Evolutionary conservation across 1,140 invertebrate species (phyloP).

Genomic region (Halesus radiatus): DNA sequence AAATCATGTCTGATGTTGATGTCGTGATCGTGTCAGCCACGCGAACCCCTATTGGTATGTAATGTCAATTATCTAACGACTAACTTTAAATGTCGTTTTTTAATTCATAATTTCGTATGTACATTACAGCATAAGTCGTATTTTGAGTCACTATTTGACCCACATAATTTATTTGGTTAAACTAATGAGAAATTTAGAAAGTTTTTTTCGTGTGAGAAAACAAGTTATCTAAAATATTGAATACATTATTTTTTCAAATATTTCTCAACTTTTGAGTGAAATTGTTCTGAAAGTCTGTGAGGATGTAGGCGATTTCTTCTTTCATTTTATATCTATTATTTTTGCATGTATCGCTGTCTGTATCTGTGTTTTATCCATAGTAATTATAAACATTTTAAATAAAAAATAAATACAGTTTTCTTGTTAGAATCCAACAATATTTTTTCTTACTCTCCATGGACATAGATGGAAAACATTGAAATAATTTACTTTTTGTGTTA

Average conservation of each 20-base stretch:
- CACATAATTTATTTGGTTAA: slow-evolving; percentile 36
- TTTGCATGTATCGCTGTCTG: too few species aligned
- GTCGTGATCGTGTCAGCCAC: slow-evolving; percentile 66
- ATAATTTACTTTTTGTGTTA: too few species aligned
- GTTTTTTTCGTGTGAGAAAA: slow-evolving; percentile 23
- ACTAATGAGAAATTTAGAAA: slow-evolving; percentile 53
- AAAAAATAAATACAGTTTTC: too few species aligned
- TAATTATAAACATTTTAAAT: too few species aligned
- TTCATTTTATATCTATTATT: too few species aligned
- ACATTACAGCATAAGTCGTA: not conserved
- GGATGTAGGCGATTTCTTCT: too few species aligned
- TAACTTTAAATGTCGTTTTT: too few species aligned
- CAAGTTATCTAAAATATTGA: not conserved
- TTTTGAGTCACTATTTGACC: not conserved
- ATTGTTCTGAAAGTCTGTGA: too few species aligned
- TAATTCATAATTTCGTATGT: not conserved
- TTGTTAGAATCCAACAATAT: too few species aligned
- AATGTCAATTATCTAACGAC: slow-evolving; percentile 32
- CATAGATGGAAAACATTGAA: too few species aligned
- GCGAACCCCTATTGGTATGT: slow-evolving; percentile 65
- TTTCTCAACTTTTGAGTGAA: not conserved
- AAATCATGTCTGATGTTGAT: slow-evolving; percentile 52
- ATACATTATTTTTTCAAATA: not conserved
- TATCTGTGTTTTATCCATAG: too few species aligned
- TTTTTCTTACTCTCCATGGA: too few species aligned